Base-by-base conservation (phyloP, 2,888 invertebrate species). In the Chelonus formosanus region DNA sequence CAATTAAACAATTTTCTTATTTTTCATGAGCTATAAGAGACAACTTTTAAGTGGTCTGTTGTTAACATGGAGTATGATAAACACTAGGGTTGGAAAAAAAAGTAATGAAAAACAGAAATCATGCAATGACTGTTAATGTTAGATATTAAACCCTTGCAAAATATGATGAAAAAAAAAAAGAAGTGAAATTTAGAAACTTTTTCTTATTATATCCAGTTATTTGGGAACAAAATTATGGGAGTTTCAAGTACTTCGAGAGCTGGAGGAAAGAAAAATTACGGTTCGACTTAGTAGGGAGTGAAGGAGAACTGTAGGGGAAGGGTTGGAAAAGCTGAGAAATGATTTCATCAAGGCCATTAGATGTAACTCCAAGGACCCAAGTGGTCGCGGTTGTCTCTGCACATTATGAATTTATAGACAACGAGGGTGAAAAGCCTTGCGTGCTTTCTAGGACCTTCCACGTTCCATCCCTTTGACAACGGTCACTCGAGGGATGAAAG, bases 391-490 rank as follows among this genome's bases (percentile, higher is more conserved):
- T 63, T 63, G 67, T 67, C 60, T 48, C 55, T 6, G 36, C 6
- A 43, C 72, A 72, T 76, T 75, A 75, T 66, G 70, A 73, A 76
- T 77, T 76, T 70, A 76, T 67, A 54, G 32, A 56, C 62, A 32
- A 59, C n/a, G 53, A 54, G 69, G 56, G 62, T 57, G 50, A 61
- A 68, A 64, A 67, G 64, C 55, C 48, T 67, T 56, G 67, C 62
- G 64, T 55, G 50, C 55, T 31, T 53, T 58, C 53, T 47, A 34
- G 47, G 50, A 54, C 56, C 47, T 63, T 48, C 47, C 34, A 5
- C 44, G 44, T 53, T 35, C 48, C 57, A 36, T 10, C 10, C n/a
- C 54, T 36, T 36, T 40, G 10, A 34, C 47, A 34, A 58, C 34
- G 47, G 47, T 58, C 58, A 58, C 58, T 58, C 3, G 32, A 58